phyloP scores from a whole-genome alignment of 2,888 invertebrate species.

The Graphium colonna region DNA sequence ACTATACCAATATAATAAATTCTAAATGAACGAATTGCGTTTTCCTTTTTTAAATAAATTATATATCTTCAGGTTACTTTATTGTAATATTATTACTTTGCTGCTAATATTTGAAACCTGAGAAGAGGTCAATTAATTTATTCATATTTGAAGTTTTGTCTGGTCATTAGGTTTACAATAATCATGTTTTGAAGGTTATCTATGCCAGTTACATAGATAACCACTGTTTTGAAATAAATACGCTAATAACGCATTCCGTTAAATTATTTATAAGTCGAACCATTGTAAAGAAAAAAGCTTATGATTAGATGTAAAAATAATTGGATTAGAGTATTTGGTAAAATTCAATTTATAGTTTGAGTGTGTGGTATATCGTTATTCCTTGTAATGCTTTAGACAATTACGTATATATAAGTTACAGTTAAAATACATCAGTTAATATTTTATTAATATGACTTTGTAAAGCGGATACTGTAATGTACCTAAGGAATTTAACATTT shows the following conservation, averaged over 20 bases:
- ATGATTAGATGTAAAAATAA: constrained; percentile 36
- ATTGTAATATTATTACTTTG: not conserved
- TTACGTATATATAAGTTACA: not conserved
- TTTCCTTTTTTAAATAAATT: not conserved
- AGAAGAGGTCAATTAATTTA: too few relatives aligned
- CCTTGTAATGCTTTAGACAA: not conserved
- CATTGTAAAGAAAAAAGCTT: constrained; percentile 39
- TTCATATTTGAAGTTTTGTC: not conserved
- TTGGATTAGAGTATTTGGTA: not conserved
- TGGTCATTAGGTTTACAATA: not conserved
- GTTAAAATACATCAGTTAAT: not conserved
- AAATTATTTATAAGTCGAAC: too few relatives aligned
- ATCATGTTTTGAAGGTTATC: too few relatives aligned
- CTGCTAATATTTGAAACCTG: too few relatives aligned
- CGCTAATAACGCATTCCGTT: too few relatives aligned
- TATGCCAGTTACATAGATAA: too few relatives aligned
- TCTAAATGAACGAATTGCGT: not conserved
- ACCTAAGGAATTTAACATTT: constrained; percentile 53
- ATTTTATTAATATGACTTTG: not conserved
- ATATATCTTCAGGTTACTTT: not conserved
- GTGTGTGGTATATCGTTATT: not conserved
- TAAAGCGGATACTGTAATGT: constrained; percentile 51
- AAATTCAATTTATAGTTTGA: not conserved
- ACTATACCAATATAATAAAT: constrained; percentile 23
- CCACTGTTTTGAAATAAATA: too few relatives aligned